Base-by-base conservation (phyloP, 2,113 vertebrate genomes). In the Grantiella picta region DNA sequence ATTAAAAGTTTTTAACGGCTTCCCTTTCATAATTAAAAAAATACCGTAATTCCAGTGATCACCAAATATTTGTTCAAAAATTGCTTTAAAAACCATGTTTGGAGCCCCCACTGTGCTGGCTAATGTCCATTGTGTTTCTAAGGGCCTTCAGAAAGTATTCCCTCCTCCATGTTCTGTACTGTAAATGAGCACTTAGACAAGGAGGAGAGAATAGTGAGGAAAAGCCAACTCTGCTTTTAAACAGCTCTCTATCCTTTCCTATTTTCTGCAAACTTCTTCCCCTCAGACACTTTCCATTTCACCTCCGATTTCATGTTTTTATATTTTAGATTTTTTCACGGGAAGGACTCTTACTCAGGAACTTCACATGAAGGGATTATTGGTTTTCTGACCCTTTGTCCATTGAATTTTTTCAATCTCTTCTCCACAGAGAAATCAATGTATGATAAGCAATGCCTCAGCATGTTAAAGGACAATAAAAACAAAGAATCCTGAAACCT, bases 331-430 rank as follows among this genome's bases (percentile, higher is more conserved):
- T 70, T 64, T 53, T 93, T 75, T 94, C 56, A 42, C 52, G 93
- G 79, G 72, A 93, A 83, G 72, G 83, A 53, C 61, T 89, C 57
- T 77, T 82, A 68, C 90, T 73, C 64, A 88, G 79, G 59, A 93
- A 86, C 90, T 86, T 65, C 93, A 72, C 54, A 84, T 12, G 60
- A 81, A 53, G 17, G 36, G 21, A 78, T 89, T 61, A 89, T 65
- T 61, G 80, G 56, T 86, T 90, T 96, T 93, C 80, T 86, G 88
- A 90, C 88, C 72, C 44, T 94, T 70, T 70, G 91, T 42, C 76
- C 93, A 95, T 5, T 61, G 64, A 52, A 70, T 60, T 68, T 84
- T 86, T 92, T 82, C 79, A 94, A 47, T 29, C 75, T 88, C 78
- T 77, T 77, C 93, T 91, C 66, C 76, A 77, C 44, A 38, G 14